Percentiles rank a stretch among this genome's conserved stretches.
Evolutionary conservation across 2,797 vertebrate species (phyloP).

Genomic region (Notamacropus eugenii): DNA sequence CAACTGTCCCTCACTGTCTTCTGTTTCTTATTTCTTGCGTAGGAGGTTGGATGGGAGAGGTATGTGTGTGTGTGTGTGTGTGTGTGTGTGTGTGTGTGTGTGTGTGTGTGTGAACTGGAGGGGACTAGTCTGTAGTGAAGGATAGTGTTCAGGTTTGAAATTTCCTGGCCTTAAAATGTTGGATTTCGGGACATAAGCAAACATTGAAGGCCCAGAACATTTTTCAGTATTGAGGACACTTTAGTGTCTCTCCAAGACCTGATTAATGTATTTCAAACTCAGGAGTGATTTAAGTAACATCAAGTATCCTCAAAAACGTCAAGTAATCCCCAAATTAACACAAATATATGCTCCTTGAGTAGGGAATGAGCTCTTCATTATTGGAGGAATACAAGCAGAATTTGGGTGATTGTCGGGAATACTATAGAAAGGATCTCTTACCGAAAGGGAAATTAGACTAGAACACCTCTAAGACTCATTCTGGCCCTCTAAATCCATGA

Average conservation of each 20-base stretch:
- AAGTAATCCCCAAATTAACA: neutral
- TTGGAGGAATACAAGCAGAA: neutral
- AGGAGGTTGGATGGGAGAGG: neutral
- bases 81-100: too few species aligned
- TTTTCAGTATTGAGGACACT: neutral
- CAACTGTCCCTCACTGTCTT: neutral
- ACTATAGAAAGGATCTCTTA: neutral
- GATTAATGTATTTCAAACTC: neutral
- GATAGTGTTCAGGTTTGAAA: neutral
- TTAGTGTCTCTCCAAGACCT: neutral
- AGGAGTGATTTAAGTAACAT: neutral
- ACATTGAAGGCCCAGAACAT: neutral
- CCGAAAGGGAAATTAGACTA: neutral
- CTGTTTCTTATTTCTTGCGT: constrained; percentile 20
- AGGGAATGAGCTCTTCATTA: neutral
- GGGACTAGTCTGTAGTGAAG: neutral
- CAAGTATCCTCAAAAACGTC: neutral
- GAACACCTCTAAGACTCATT: neutral
- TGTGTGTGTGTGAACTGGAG: neutral
- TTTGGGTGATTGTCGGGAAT: neutral
- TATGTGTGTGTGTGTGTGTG: neutral
- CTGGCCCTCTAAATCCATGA: neutral
- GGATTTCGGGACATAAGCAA: neutral
- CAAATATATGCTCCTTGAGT: neutral
- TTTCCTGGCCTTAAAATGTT: neutral